Evolutionary conservation across 1,140 invertebrate species (phyloP), one percentile per base, ranked within the genome.

Genomic region (Asobara japonica): DNA sequence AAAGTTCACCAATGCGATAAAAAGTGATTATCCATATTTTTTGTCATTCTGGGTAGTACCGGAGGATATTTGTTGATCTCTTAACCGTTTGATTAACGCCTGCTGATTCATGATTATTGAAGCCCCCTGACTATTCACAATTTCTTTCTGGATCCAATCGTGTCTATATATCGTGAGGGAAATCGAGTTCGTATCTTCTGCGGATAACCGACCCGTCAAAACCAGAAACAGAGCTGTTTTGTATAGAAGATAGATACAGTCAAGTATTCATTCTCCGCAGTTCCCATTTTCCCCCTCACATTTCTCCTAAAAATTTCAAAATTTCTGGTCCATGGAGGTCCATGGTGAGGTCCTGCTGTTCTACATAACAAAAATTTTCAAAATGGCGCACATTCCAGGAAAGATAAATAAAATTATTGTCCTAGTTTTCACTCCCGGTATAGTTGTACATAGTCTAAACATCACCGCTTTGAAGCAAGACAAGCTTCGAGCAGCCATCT

Each of bases 401-500:
- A n/a, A n/a, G n/a, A n/a, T n/a, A n/a, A n/a, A n/a, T n/a, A n/a
- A n/a, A n/a, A n/a, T n/a, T n/a, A n/a, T 6, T 41, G 11, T 11
- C 36, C 36, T 41, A 6, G 11, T n/a, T 11, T 6, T 41, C 36
- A 4, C 3, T 41, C 6, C 45, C 31, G 11, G 11, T 36, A 36
- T 36, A 36, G 5, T 11, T 36, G 5, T 36, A n/a, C 11, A 11
- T 36, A 36, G 5, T 36, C 5, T 36, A 36, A 6, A 36, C 31
- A 5, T 6, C 5, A 36, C 31, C 5, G 31, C 10, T 25, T 41
- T 41, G 36, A 41, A 6, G n/a, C 45, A 18, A 7, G 18, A 4
- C 20, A 8, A 10, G 25, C 48, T 5, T 33, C 29, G n/a, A 65
- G 61, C 69, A 60, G 61, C 69, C 69, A 71, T 71, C 69, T 71